Conservation (phyloP, 2,113 vertebrate species). For the Cololabis saira region DNA sequence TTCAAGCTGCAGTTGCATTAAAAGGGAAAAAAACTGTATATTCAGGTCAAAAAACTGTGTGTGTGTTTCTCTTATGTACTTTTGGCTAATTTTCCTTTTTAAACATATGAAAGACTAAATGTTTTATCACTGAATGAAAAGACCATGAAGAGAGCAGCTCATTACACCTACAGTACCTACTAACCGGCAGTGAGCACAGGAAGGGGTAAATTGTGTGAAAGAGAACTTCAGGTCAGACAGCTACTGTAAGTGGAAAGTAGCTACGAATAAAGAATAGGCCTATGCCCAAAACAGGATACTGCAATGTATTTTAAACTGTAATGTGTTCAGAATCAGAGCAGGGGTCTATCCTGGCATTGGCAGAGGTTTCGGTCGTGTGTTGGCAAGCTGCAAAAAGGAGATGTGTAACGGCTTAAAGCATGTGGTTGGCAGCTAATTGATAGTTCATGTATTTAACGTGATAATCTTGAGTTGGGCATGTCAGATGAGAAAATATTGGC, state of each 20-base stretch:
- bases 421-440: slow-evolving; percentile 1
- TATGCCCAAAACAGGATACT: neutral
- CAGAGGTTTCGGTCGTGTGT: slow-evolving; percentile 1
- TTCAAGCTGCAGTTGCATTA: no score
- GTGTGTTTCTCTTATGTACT: no score
- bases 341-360: neutral
- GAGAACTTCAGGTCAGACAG: neutral
- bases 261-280: neutral
- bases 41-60: no score
- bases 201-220: slow-evolving; percentile 11
- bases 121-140: neutral
- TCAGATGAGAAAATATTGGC: neutral
- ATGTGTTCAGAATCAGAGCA: neutral
- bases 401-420: neutral
- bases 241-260: neutral
- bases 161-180: slow-evolving; percentile 4
- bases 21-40: no score
- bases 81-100: no score
- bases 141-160: neutral
- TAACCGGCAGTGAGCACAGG: neutral
- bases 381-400: neutral
- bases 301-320: no score
- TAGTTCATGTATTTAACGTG: neutral
- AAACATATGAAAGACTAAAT: no score
- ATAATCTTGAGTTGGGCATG: neutral